Evolutionary conservation across 2,888 invertebrate genomes (phyloP).

Genomic region (Heliconius charithonia): DNA sequence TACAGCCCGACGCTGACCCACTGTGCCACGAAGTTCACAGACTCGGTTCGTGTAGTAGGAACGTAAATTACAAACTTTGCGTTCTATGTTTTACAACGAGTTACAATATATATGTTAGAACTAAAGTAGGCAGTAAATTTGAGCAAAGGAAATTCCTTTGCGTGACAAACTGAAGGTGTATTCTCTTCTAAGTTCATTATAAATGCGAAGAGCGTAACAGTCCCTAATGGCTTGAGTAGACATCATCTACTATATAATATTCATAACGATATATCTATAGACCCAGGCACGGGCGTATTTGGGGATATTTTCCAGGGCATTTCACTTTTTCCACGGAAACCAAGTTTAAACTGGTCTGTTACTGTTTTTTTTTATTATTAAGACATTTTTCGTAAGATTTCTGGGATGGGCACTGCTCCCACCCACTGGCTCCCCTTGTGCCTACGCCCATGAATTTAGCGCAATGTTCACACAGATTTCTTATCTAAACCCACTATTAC

Average conservation of each 20-base stretch:
- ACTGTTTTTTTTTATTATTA: too few species aligned
- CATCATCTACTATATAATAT: slow-evolving; percentile 16
- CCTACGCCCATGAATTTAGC: background rate
- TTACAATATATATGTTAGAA: slow-evolving; percentile 14
- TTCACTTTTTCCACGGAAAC: too few species aligned
- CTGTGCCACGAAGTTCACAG: background rate
- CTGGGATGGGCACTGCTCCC: too few species aligned
- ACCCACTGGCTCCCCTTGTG: too few species aligned
- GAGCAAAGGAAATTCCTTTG: slow-evolving; percentile 29
- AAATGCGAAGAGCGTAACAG: slow-evolving; percentile 15
- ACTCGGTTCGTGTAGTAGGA: background rate
- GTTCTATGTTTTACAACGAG: slow-evolving; percentile 1
- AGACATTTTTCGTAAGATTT: too few species aligned
- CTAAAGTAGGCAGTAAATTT: slow-evolving; percentile 23
- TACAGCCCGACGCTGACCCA: too few species aligned
- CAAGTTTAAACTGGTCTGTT: too few species aligned
- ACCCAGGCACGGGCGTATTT: too few species aligned
- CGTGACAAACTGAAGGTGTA: slow-evolving; percentile 19
- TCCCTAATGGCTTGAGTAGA: slow-evolving; percentile 27
- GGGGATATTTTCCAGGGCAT: too few species aligned
- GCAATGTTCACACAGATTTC: background rate
- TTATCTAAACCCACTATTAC: background rate
- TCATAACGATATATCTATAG: background rate
- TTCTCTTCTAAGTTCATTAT: slow-evolving; percentile 29
- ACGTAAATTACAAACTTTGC: slow-evolving; percentile 17